Percentiles rank a stretch among this genome's conserved stretches.
These are phyloP conservation scores for Anneissia japonica DNA, from an alignment of 35 echinoderm and acorn worm genomes.

Conservation along the genomic window DNA sequence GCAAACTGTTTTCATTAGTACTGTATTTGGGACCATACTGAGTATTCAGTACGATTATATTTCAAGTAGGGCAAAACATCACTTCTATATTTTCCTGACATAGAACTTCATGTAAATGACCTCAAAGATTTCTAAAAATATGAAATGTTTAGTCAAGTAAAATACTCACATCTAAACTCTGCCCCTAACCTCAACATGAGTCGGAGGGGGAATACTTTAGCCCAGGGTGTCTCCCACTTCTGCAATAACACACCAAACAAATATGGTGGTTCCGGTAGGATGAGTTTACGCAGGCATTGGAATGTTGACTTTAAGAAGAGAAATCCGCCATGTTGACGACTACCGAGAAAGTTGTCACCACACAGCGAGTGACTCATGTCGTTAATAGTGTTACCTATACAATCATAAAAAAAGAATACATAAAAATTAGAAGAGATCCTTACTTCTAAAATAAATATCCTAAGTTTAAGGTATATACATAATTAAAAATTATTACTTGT, in stretches of 20 bases:
- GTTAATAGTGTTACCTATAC: slow-evolving; percentile 62
- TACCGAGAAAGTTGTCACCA: slow-evolving; percentile 74
- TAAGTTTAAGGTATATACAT: too few relatives aligned
- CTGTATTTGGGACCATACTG: too few relatives aligned
- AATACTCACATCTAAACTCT: slow-evolving; percentile 96
- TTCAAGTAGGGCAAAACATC: too few relatives aligned
- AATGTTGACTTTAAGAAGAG: slow-evolving; percentile 95
- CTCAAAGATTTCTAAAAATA: not conserved
- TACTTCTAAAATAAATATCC: too few relatives aligned
- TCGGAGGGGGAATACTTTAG: slow-evolving; percentile 88
- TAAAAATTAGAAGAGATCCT: too few relatives aligned
- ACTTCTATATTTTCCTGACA: too few relatives aligned
- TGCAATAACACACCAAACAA: slow-evolving; percentile 88
- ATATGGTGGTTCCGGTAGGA: slow-evolving; percentile 85
- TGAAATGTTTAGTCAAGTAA: not conserved
- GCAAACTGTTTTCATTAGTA: too few relatives aligned
- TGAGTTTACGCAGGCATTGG: slow-evolving; percentile 83
- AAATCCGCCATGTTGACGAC: slow-evolving; percentile 87
- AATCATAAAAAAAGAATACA: not conserved
- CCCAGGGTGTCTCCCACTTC: slow-evolving; percentile 97
- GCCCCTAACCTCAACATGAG: slow-evolving; percentile 87
- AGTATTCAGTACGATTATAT: too few relatives aligned
- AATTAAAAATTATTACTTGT: too few relatives aligned
- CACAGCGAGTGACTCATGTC: slow-evolving; percentile 83
- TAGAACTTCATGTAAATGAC: not conserved